Conservation (phyloP, 2,797 vertebrate species). For the Psittacula derbiana region DNA sequence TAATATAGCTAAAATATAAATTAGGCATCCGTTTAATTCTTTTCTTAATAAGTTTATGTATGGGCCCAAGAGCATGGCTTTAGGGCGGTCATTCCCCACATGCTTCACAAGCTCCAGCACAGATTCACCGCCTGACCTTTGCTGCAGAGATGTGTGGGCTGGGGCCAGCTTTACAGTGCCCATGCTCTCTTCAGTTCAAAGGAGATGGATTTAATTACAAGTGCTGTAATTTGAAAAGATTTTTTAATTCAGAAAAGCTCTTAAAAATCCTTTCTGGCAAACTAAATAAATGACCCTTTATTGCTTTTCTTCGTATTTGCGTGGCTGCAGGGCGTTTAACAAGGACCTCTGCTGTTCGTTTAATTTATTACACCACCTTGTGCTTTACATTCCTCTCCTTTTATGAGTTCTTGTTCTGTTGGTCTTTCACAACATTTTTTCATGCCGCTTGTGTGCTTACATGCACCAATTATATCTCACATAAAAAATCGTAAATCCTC, state of each 20-base stretch:
- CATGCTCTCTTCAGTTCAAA: not conserved
- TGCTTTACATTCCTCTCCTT: not conserved
- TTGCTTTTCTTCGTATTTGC: not conserved
- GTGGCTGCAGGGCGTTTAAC: constrained; percentile 54
- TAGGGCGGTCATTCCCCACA: not conserved
- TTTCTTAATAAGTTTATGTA: not conserved
- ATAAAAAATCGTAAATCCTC: constrained; percentile 54
- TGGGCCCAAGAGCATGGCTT: not conserved
- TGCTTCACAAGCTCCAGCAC: not conserved
- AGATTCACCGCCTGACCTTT: not conserved
- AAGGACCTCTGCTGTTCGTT: constrained; percentile 77
- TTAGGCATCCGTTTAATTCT: not conserved
- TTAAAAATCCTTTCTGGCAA: not conserved
- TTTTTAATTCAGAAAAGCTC: constrained; percentile 9
- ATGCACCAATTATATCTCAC: constrained; percentile 27
- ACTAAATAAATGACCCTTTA: not conserved
- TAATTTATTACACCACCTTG: constrained; percentile 55
- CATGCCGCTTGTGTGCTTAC: constrained; percentile 34
- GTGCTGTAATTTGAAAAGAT: not conserved
- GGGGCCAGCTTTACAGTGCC: not conserved
- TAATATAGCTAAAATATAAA: not conserved
- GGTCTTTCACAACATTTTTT: constrained; percentile 39
- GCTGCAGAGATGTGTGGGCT: not conserved
- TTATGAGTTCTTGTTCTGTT: not conserved
- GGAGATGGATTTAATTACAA: constrained; percentile 15